A percentile compares a stretch with the other conserved stretches of the same genome.
phyloP scores from a whole-genome alignment of 2,888 invertebrate species.

The Gerris lacustris region DNA sequence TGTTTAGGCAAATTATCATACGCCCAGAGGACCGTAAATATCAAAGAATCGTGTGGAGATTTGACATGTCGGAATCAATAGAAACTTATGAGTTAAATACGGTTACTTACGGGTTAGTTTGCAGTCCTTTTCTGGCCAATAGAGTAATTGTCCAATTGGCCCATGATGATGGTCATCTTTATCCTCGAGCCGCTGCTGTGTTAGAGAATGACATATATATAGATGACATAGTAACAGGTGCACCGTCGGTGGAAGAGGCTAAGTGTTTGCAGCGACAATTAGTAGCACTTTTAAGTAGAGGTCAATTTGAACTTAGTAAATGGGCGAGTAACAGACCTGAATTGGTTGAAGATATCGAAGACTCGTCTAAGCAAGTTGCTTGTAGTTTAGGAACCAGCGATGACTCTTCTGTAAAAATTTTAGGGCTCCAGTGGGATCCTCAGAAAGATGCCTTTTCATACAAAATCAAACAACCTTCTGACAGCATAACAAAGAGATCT shows the following conservation, averaged over 20 bases:
- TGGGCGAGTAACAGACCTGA: slow-evolving; percentile 10
- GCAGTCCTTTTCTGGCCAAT: slow-evolving; percentile 26
- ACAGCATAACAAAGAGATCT: slow-evolving; percentile 23
- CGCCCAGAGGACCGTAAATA: slow-evolving; percentile 20
- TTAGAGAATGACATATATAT: slow-evolving; percentile 16
- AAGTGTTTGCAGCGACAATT: slow-evolving; percentile 13
- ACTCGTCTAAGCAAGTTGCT: not conserved
- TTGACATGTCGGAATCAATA: slow-evolving; percentile 13
- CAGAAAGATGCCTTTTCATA: slow-evolving; percentile 22
- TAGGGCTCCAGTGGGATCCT: slow-evolving; percentile 26
- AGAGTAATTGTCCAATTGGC: slow-evolving; percentile 26
- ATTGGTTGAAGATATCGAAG: not conserved
- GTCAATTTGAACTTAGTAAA: slow-evolving; percentile 19
- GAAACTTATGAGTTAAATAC: slow-evolving; percentile 19
- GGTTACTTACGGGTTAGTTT: slow-evolving; percentile 27
- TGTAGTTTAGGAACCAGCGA: slow-evolving; percentile 8
- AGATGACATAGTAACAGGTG: slow-evolving; percentile 18
- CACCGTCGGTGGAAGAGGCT: slow-evolving; percentile 9
- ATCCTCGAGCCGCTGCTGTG: slow-evolving; percentile 21
- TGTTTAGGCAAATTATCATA: slow-evolving; percentile 32
- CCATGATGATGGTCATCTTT: slow-evolving; percentile 17
- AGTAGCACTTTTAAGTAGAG: slow-evolving; percentile 14
- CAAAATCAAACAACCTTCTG: slow-evolving; percentile 8
- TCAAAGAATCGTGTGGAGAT: slow-evolving; percentile 30
- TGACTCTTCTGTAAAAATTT: slow-evolving; percentile 20